Evolutionary conservation across 2,888 invertebrate species (phyloP).

Genomic region (Salticus scenicus): DNA sequence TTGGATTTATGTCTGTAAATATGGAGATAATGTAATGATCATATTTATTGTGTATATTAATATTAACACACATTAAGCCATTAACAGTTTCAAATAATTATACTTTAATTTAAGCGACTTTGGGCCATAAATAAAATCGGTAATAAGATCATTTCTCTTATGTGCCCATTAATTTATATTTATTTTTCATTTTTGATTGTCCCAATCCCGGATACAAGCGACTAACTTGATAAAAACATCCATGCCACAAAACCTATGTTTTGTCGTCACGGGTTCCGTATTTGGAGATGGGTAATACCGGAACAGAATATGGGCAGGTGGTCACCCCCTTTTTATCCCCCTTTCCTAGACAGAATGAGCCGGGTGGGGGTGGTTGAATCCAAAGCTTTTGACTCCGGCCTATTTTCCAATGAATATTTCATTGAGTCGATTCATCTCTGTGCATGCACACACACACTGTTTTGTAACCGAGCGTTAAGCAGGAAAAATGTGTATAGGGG

Average conservation of each 20-base stretch:
- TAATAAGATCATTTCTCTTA: too few relatives aligned
- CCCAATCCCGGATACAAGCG: not conserved
- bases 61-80: too few relatives aligned
- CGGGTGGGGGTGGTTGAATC: not conserved
- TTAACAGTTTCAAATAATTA: too few relatives aligned
- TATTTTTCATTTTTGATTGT: too few relatives aligned
- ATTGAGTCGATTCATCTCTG: conserved; percentile 64
- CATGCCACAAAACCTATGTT: conserved; percentile 2
- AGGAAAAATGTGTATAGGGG: not conserved
- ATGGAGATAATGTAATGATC: too few relatives aligned
- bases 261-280: not conserved
- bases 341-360: not conserved
- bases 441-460: conserved; percentile 30
- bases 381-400: conserved; percentile 61
- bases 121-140: too few relatives aligned
- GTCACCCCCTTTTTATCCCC: not conserved
- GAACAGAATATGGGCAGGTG: not conserved
- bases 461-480: conserved; percentile 6
- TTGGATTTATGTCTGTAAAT: too few relatives aligned
- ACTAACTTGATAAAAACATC: not conserved
- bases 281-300: not conserved
- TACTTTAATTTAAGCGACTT: too few relatives aligned
- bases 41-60: too few relatives aligned
- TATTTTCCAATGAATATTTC: conserved; percentile 63
- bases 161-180: too few relatives aligned